phyloP scores from a whole-genome alignment of 2,888 invertebrate species.

The Endomychus coccineus region DNA sequence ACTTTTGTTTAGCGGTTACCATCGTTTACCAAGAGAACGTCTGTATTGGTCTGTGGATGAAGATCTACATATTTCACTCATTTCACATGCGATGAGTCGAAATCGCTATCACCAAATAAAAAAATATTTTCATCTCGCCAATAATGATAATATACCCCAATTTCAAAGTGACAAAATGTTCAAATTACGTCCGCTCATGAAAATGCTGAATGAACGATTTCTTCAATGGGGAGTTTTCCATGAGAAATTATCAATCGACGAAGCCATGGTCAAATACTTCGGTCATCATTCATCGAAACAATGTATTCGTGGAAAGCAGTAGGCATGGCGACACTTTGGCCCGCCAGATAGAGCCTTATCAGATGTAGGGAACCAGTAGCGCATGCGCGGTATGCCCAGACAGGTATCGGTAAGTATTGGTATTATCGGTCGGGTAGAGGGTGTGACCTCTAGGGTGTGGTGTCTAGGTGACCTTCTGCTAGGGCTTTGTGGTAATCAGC shows the following conservation, averaged over 20 bases:
- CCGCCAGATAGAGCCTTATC: too few relatives aligned
- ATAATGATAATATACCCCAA: constrained; percentile 17
- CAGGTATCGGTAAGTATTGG: too few relatives aligned
- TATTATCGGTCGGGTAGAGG: too few relatives aligned
- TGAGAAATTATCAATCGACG: constrained; percentile 24
- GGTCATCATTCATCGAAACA: constrained; percentile 25
- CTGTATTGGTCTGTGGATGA: constrained; percentile 4
- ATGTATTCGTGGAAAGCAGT: constrained; percentile 3
- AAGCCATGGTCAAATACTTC: constrained; percentile 27
- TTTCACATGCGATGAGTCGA: constrained; percentile 2
- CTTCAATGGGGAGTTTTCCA: constrained; percentile 23
- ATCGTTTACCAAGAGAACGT: constrained; percentile 4
- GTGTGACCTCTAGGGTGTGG: too few relatives aligned
- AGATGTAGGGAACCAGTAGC: too few relatives aligned
- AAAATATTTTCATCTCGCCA: neutral
- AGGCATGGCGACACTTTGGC: too few relatives aligned
- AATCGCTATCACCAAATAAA: constrained; percentile 2
- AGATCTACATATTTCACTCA: neutral
- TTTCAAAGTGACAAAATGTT: constrained; percentile 15
- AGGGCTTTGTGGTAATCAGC: too few relatives aligned
- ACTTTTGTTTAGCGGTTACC: constrained; percentile 7
- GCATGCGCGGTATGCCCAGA: too few relatives aligned
- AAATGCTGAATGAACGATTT: constrained; percentile 20
- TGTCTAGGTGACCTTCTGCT: too few relatives aligned
- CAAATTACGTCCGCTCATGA: constrained; percentile 18